phyloP scores from a whole-genome alignment of 2,888 invertebrate species.

The Theristus sp. region DNA sequence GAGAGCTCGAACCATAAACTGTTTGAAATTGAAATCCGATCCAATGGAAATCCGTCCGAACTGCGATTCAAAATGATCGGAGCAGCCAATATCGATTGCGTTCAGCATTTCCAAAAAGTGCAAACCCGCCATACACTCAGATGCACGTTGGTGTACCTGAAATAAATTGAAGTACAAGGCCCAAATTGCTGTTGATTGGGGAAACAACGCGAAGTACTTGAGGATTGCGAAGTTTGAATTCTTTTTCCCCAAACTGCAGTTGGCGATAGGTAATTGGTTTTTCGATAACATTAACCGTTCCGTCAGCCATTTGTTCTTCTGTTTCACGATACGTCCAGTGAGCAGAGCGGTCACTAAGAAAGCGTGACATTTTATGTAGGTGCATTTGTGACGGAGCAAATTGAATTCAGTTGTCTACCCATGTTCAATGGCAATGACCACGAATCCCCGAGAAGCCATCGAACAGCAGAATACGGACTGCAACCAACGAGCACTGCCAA shows the following conservation, averaged over 20 bases:
- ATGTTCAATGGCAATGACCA: neutral
- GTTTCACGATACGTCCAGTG: neutral
- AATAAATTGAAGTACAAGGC: neutral
- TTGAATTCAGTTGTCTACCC: no score
- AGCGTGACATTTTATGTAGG: no score
- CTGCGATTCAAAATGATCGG: neutral
- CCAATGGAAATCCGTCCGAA: neutral
- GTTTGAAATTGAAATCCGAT: neutral
- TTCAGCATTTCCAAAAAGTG: neutral
- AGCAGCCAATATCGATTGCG: neutral
- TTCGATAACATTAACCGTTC: neutral
- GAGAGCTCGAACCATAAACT: neutral
- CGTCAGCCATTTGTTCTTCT: no score
- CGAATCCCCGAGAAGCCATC: neutral
- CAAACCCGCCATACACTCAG: neutral
- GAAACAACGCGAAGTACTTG: neutral
- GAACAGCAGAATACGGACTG: neutral
- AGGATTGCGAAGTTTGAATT: neutral
- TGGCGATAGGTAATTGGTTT: neutral
- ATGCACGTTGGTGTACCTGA: neutral
- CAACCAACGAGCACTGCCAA: neutral
- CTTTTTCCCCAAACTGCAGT: neutral
- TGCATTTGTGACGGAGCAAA: no score
- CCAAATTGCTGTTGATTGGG: no score
- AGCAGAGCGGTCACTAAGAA: neutral